Evolutionary conservation across 2,113 vertebrate species (phyloP), one percentile per base, ranked within the genome.

Genomic region (Melanerpes aurifrons): DNA sequence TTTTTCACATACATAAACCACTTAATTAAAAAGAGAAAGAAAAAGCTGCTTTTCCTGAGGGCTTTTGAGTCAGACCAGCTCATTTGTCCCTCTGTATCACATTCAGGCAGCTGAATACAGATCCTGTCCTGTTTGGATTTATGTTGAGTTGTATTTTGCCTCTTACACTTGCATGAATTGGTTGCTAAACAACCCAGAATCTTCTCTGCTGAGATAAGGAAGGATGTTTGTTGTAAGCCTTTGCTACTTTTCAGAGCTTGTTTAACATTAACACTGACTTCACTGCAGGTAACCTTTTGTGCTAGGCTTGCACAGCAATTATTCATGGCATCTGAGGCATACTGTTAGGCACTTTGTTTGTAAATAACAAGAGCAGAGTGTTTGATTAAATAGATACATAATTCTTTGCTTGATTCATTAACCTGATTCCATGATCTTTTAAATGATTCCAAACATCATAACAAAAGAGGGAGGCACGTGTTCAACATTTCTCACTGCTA

Each of bases 1-100:
- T 37, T 88, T 94, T 92, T 87, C 73, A 87, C 50, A 69, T 85
- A 71, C 57, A 78, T 83, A 86, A 94, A 92, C 2, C 21, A 58
- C 54, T 63, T 72, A 85, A 93, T 84, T 89, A 82, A 71, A 87
- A 90, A 77, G 15, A 29, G n/a, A 4, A 68, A 68, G 45, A 64
- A 95, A 72, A 66, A 54, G 29, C 61, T 66, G n/a, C 61, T 71
- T 85, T 89, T 69, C 67, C 54, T 0, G 0, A 47, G 67, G 78
- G 74, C 70, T 84, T 96, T 78, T 82, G 71, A 77, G 53, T 85
- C 86, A 92, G 59, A 58, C 45, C 47, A 63, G 89, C 63, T 83
- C 56, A 7, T 86, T 62, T 87, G 82, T 89, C 73, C 68, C 37
- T 37, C 0, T 47, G 48, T 90, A 63, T 84, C 43, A 9, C 63